A percentile compares a stretch with the other conserved stretches of the same genome.
These are phyloP conservation scores for Nemotelus pantherinus DNA, from an alignment of 2,888 invertebrate species.

Conservation along the genomic window DNA sequence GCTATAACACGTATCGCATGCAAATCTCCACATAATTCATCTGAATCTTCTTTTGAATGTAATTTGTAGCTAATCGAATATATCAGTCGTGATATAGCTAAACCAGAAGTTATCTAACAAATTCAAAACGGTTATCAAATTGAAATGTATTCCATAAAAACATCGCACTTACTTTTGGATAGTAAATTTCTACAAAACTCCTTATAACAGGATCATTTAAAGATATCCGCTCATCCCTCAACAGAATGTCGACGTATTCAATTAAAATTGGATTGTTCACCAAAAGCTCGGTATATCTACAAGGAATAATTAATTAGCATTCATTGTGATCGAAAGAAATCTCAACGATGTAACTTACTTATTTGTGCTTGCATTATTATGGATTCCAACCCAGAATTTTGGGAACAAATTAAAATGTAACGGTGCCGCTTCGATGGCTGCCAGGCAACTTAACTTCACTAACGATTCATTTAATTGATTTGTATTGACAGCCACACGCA, in stretches of 20 bases:
- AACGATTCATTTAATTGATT: conserved; percentile 87
- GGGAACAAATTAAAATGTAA: conserved; percentile 90
- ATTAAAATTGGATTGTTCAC: conserved; percentile 84
- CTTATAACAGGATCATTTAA: conserved; percentile 85
- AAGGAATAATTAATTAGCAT: conserved; percentile 53
- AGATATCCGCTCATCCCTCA: conserved; percentile 87
- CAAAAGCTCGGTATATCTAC: conserved; percentile 81
- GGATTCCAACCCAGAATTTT: conserved; percentile 90
- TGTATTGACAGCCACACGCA: conserved; percentile 88
- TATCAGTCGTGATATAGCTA: conserved; percentile 63
- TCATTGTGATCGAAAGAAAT: conserved; percentile 19
- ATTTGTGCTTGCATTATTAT: conserved; percentile 67
- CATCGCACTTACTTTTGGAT: conserved; percentile 77
- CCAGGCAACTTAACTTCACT: conserved; percentile 86
- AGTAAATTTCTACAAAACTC: conserved; percentile 87
- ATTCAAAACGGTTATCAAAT: too few species aligned
- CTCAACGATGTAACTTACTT: conserved; percentile 57
- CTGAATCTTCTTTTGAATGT: conserved; percentile 64
- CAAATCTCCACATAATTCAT: conserved; percentile 64
- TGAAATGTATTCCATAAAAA: not conserved
- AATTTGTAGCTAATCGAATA: conserved; percentile 64
- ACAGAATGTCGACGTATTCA: conserved; percentile 90
- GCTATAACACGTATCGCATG: conserved; percentile 65
- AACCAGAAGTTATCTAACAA: conserved; percentile 59
- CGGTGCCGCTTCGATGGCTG: conserved; percentile 90